Evolutionary conservation across 2,113 vertebrate species (phyloP).

Genomic region (Syrrhaptes paradoxus): DNA sequence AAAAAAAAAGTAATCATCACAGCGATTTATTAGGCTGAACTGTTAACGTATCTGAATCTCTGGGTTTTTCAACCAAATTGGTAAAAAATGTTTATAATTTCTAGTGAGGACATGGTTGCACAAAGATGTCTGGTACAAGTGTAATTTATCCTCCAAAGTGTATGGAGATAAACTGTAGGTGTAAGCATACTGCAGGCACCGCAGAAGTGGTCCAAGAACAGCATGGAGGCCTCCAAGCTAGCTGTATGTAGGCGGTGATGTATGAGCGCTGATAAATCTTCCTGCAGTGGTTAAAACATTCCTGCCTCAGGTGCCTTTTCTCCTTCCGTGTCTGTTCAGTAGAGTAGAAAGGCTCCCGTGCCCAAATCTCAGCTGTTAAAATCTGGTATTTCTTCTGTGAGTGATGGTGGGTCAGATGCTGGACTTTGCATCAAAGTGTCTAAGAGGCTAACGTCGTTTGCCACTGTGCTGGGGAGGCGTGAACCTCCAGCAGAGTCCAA

Average conservation of each 20-base stretch:
- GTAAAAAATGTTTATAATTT: not conserved
- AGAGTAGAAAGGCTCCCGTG: not conserved
- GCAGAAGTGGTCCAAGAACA: not conserved
- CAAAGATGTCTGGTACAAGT: not conserved
- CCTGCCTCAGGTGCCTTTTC: not conserved
- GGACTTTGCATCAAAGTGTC: not conserved
- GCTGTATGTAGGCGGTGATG: fast-evolving
- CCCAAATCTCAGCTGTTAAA: not conserved
- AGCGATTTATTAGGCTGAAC: not conserved
- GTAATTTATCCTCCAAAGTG: not conserved
- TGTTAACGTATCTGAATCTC: not conserved
- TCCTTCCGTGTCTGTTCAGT: not conserved
- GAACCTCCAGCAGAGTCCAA: not conserved
- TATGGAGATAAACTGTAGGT: not conserved
- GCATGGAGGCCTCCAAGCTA: not conserved
- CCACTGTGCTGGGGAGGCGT: not conserved
- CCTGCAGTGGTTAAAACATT: not conserved
- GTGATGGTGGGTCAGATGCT: not conserved
- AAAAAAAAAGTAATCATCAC: not conserved
- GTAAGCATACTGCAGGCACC: not conserved
- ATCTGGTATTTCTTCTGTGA: not conserved
- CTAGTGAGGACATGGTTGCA: not conserved
- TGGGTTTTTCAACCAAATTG: not conserved
- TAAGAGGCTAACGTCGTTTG: not conserved
- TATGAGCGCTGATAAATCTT: not conserved